phyloP scores from a whole-genome alignment of 2,113 vertebrate species.

The Thinocorus orbignyianus region DNA sequence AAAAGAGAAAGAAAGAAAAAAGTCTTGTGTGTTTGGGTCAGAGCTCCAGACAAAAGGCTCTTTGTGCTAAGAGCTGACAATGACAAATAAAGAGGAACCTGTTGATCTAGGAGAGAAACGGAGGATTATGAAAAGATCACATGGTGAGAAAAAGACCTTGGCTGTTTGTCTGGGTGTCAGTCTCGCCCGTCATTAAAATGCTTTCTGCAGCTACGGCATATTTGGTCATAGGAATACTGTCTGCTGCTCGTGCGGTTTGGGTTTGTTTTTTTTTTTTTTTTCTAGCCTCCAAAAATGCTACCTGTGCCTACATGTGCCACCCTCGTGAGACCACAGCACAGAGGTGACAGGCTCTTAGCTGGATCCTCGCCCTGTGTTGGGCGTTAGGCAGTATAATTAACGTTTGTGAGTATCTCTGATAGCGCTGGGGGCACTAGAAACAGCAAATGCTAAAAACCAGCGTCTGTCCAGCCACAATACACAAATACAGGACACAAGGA shows the following conservation, averaged over 20 bases:
- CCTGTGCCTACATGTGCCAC: not conserved
- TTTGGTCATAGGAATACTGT: not conserved
- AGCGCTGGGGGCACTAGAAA: not conserved
- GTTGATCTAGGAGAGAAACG: conserved; percentile 16
- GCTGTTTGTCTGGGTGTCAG: not conserved
- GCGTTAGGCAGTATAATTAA: not conserved
- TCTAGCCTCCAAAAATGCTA: not conserved
- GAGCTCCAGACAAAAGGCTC: conserved; percentile 36
- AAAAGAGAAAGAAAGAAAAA: not conserved
- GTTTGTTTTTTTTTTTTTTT: too few species aligned
- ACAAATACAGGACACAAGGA: not conserved
- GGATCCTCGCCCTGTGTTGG: not conserved
- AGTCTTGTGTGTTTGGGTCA: not conserved
- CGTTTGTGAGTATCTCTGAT: not conserved
- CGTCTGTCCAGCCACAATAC: not conserved
- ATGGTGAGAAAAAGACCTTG: not conserved
- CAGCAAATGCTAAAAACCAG: not conserved
- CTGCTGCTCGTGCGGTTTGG: not conserved
- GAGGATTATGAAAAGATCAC: conserved; percentile 7
- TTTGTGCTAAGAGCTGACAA: conserved; percentile 30
- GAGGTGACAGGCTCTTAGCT: not conserved
- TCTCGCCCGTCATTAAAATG: not conserved
- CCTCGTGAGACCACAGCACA: not conserved
- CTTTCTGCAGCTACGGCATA: not conserved
- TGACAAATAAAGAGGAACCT: conserved; percentile 53